These are phyloP conservation scores for Lagenorhynchus albirostris DNA, from an alignment of 2,113 vertebrate species.

Conservation along the genomic window DNA sequence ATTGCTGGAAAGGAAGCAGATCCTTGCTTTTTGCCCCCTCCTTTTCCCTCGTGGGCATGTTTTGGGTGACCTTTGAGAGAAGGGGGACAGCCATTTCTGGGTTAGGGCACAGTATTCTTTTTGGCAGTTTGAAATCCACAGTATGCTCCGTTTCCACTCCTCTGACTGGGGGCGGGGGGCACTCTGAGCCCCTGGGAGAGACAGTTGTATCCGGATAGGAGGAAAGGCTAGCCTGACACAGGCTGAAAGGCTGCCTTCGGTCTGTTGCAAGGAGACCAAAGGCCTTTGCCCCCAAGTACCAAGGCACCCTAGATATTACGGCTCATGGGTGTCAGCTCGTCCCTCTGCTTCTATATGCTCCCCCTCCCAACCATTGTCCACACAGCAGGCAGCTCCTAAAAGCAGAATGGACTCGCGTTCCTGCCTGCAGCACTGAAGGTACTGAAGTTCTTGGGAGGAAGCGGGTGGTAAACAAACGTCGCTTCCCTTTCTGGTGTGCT, in stretches of 20 bases:
- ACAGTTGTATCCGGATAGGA: background rate
- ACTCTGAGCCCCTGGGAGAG: background rate
- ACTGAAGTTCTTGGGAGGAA: conserved; percentile 5
- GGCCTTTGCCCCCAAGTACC: background rate
- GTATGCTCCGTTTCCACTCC: background rate
- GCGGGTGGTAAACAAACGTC: background rate
- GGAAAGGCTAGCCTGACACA: background rate
- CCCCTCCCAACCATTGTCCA: background rate
- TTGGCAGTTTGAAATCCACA: background rate
- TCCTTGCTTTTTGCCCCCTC: background rate
- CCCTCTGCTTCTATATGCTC: background rate
- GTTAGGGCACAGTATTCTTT: background rate
- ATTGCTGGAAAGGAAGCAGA: conserved; percentile 32
- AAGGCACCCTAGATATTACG: background rate
- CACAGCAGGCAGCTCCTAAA: background rate
- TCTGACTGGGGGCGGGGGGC: background rate
- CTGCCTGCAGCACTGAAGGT: background rate
- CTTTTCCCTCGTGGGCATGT: background rate
- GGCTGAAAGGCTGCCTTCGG: background rate
- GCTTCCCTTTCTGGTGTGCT: background rate
- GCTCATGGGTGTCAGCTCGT: background rate
- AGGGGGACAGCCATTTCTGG: background rate
- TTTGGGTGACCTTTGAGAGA: conserved; percentile 38
- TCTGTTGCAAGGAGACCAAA: background rate
- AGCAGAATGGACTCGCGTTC: background rate